Base-by-base conservation (phyloP, 2,888 invertebrate species). In the Congeria kusceri region DNA sequence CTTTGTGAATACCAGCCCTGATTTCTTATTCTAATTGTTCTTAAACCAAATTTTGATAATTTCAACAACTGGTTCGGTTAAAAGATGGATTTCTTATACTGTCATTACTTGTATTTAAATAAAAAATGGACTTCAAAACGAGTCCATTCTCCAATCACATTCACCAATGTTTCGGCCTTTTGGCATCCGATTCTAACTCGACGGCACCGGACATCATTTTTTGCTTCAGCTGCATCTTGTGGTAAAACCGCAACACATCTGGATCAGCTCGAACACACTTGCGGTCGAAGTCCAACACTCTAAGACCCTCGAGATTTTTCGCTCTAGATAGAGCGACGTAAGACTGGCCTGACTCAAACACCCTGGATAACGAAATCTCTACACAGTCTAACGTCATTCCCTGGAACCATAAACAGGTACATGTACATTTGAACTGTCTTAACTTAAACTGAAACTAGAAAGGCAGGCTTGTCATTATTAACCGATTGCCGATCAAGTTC, bases 341-440 rank as follows among this genome's bases (percentile, higher is more conserved):
- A 0, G 98, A 97, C 94, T 99, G 98, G 0, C 99, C 99, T 46
- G 97, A 96, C 94, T 98, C 98, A 94, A 99, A 99, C 47, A 98
- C 98, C 90, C 96, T 96, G 0, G 96, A 95, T 64, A 98, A 94
- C 7, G 97, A 97, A 96, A 98, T 98, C 94, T 98, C 98, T 0
- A 98, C 98, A 94, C 98, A 98, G 92, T 98, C 98, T 84, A 98
- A 94, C 0, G 98, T 98, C 89, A 98, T 95, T 1, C 98, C 98
- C 95, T 98, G 97, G n/a, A 90, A 91, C 9, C 4, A 39, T 7
- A 39, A 11, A 39, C 13, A 39, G 13, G 39, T 39, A 13, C 15
- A 7, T 5, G n/a, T n/a, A n/a, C n/a, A n/a, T n/a, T n/a, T n/a
- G n/a, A n/a, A n/a, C n/a, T n/a, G n/a, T n/a, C n/a, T n/a, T n/a